Percentiles rank a stretch among this genome's conserved stretches.
These are phyloP conservation scores for Trochalopteron elliotii DNA, from an alignment of 2,113 vertebrate genomes.

Conservation along the genomic window DNA sequence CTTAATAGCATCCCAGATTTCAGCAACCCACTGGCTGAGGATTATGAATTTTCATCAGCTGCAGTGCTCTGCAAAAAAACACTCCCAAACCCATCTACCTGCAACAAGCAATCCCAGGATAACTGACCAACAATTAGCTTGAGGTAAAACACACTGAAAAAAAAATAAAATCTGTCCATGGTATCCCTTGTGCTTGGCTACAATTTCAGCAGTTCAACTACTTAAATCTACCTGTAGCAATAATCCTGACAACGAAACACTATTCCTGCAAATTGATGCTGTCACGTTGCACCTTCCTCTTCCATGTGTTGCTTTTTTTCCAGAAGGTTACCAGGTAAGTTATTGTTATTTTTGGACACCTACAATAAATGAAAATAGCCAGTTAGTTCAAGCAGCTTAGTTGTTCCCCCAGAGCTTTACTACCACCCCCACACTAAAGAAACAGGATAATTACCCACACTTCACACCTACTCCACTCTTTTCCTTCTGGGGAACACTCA, in stretches of 20 bases:
- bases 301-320: not conserved
- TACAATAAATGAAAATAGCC: conserved; percentile 1
- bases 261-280: not conserved
- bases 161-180: not conserved
- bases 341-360: not conserved
- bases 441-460: not conserved
- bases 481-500: not conserved
- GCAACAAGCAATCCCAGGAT: not conserved
- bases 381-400: not conserved
- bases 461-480: not conserved
- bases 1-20: not conserved
- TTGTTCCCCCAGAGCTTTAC: not conserved
- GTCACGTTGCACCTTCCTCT: not conserved
- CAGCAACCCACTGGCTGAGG: not conserved
- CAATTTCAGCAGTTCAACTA: not conserved
- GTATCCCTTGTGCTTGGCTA: not conserved
- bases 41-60: not conserved
- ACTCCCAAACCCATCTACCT: not conserved
- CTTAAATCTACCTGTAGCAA: not conserved
- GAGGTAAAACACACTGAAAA: not conserved
- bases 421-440: not conserved
- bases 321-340: not conserved
- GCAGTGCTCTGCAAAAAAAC: not conserved
- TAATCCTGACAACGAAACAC: not conserved
- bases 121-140: not conserved